These are phyloP conservation scores for Laterallus jamaicensis DNA, from an alignment of 2,113 vertebrate species.

Conservation along the genomic window DNA sequence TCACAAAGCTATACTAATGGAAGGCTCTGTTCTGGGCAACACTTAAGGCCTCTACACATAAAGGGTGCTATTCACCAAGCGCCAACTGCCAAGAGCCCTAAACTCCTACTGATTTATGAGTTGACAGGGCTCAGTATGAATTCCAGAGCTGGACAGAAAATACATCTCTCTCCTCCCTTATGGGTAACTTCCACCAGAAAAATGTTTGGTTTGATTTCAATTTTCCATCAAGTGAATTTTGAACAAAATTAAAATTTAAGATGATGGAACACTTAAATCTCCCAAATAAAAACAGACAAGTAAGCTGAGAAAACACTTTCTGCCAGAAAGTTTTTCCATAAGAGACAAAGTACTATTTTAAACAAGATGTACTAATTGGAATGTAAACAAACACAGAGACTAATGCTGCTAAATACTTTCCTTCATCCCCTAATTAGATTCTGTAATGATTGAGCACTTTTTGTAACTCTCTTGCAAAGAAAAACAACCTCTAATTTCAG, in stretches of 20 bases:
- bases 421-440: neutral
- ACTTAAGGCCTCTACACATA: neutral
- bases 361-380: neutral
- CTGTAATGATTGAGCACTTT: neutral
- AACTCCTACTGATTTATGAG: neutral
- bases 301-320: neutral
- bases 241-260: neutral
- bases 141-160: neutral
- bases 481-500: neutral
- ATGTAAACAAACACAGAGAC: neutral
- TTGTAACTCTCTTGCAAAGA: neutral
- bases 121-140: constrained; percentile 1
- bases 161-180: neutral
- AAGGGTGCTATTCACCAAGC: constrained; percentile 36
- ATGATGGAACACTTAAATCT: neutral
- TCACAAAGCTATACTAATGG: neutral
- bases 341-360: neutral
- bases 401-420: neutral
- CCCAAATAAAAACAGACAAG: neutral
- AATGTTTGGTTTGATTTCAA: neutral
- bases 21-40: neutral
- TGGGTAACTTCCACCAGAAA: neutral
- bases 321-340: neutral
- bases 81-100: constrained; percentile 35
- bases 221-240: neutral